These are phyloP conservation scores for Nannoperca obscura DNA, from an alignment of 2,797 vertebrate species.

Conservation along the genomic window DNA sequence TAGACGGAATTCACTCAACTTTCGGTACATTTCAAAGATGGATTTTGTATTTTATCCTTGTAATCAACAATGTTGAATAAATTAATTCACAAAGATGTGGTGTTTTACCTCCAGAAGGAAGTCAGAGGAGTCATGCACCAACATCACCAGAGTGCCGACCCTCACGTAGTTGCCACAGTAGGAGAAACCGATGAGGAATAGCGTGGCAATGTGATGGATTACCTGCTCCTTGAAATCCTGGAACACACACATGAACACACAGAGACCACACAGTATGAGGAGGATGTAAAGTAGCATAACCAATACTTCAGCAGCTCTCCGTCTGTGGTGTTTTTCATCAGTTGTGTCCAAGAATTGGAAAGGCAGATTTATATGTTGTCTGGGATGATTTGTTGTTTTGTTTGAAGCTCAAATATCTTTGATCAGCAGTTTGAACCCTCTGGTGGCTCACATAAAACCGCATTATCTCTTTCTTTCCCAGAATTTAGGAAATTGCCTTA, in stretches of 20 bases:
- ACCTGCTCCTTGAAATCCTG: constrained; percentile 94
- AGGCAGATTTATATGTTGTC: constrained; percentile 25
- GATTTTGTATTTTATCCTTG: constrained; percentile 5
- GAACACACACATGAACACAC: constrained; percentile 29
- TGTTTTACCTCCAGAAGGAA: constrained; percentile 89
- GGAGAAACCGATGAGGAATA: constrained; percentile 89
- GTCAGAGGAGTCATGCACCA: constrained; percentile 89
- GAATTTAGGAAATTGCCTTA: background rate
- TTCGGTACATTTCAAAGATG: background rate
- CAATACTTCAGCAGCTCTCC: constrained; percentile 20
- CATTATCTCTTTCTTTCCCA: background rate
- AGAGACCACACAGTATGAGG: constrained; percentile 41
- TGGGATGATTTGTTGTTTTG: constrained; percentile 17
- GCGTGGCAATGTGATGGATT: constrained; percentile 88
- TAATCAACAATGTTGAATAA: background rate
- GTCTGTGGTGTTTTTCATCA: constrained; percentile 25
- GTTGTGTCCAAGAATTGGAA: background rate
- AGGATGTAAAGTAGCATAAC: constrained; percentile 8
- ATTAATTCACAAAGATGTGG: background rate
- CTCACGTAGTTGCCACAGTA: constrained; percentile 89
- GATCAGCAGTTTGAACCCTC: constrained; percentile 10
- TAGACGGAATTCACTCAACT: background rate
- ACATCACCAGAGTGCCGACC: constrained; percentile 89
- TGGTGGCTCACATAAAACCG: constrained; percentile 9
- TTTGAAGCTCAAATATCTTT: constrained; percentile 22